phyloP scores from a whole-genome alignment of 2,797 vertebrate species.

The Peromyscus eremicus region DNA sequence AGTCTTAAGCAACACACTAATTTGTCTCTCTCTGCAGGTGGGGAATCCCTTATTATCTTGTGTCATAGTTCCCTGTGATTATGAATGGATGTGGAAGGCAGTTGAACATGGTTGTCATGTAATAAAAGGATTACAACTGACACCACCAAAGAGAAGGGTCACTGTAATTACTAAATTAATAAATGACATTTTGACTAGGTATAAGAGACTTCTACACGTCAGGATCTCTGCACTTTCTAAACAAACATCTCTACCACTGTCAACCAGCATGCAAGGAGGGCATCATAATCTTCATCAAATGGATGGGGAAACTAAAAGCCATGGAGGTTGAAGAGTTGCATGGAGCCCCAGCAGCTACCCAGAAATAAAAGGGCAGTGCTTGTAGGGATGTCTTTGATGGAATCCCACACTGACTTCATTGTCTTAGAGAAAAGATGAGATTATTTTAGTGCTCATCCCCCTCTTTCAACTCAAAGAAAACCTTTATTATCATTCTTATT shows the following conservation, averaged over 20 bases:
- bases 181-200: background rate
- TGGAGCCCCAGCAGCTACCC: background rate
- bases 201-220: background rate
- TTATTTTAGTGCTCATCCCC: background rate
- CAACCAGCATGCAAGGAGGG: background rate
- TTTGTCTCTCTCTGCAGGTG: background rate
- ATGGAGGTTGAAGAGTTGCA: background rate
- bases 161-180: slow-evolving; percentile 23
- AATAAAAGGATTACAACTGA: slow-evolving; percentile 43
- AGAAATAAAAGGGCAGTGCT: background rate
- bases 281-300: background rate
- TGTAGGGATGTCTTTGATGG: background rate
- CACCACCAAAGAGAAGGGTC: background rate
- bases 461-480: background rate
- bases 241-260: background rate
- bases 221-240: background rate
- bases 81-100: background rate
- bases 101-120: background rate
- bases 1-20: background rate
- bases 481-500: background rate
- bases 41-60: background rate
- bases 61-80: background rate
- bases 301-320: slow-evolving; percentile 27
- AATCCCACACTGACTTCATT: background rate
- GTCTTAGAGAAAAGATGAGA: background rate